A percentile compares a stretch with the other conserved stretches of the same genome.
phyloP scores from a whole-genome alignment of 2,797 vertebrate species.

The Vireo griseus region DNA sequence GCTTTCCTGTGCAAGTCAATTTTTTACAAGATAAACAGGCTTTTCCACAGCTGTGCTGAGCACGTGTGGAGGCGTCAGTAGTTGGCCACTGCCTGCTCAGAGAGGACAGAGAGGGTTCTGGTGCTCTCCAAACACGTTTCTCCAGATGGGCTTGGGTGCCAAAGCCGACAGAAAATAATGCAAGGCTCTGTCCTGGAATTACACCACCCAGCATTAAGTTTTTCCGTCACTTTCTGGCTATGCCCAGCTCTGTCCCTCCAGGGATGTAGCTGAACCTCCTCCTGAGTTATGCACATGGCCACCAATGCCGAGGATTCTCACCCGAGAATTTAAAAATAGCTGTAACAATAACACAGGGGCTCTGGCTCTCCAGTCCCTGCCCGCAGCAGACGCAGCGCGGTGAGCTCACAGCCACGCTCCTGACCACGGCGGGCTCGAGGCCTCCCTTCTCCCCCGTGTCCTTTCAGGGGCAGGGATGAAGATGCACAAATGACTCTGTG shows the following conservation, averaged over 20 bases:
- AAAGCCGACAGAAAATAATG: neutral
- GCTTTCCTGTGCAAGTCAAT: neutral
- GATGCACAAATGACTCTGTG: rapidly evolving
- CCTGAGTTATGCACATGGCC: neutral
- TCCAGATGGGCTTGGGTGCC: neutral
- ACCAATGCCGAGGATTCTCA: neutral
- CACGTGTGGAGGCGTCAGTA: rapidly evolving
- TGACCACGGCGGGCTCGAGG: neutral
- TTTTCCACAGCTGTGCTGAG: neutral
- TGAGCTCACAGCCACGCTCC: neutral
- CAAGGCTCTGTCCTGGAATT: neutral
- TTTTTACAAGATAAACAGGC: neutral
- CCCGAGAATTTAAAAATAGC: conserved; percentile 35
- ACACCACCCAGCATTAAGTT: neutral
- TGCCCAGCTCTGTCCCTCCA: neutral
- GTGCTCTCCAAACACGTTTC: neutral
- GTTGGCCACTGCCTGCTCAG: rapidly evolving
- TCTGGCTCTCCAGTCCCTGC: neutral
- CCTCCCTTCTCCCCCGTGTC: neutral
- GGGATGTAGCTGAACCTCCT: neutral
- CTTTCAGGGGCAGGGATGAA: neutral
- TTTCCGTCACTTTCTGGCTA: neutral
- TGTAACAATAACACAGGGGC: neutral
- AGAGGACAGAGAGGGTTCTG: neutral
- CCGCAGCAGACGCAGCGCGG: neutral